These are phyloP conservation scores for Platichthys stellatus DNA, from an alignment of 2,113 vertebrate genomes.

Conservation along the genomic window DNA sequence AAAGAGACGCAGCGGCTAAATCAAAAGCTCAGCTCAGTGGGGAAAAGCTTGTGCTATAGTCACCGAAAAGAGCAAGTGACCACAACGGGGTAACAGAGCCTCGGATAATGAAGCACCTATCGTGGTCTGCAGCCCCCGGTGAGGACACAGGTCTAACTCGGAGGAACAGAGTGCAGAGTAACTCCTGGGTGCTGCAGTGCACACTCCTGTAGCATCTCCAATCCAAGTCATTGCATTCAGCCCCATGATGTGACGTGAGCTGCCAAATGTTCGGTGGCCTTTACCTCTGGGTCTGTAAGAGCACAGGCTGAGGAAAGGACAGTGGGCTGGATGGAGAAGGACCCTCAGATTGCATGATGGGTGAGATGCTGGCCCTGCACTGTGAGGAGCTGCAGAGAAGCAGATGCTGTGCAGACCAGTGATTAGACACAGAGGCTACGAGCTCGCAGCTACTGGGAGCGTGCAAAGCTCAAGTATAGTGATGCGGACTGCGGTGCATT, in stretches of 20 bases:
- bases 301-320: conserved; percentile 30
- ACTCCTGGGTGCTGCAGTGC: conserved; percentile 63
- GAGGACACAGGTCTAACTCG: conserved; percentile 21
- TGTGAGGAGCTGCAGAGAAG: conserved; percentile 26
- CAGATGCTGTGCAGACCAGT: conserved; percentile 28
- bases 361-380: conserved; percentile 50
- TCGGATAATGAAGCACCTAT: conserved; percentile 9
- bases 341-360: conserved; percentile 50
- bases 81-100: neutral
- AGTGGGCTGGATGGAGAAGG: conserved; percentile 15
- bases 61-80: neutral
- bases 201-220: conserved; percentile 45
- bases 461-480: conserved; percentile 57
- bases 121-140: conserved; percentile 26
- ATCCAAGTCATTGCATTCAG: conserved; percentile 35
- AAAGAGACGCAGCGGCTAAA: conserved; percentile 27
- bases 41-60: conserved; percentile 10
- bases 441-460: conserved; percentile 34
- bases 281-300: conserved; percentile 33
- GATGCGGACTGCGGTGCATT: conserved; percentile 81
- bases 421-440: conserved; percentile 24
- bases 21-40: conserved; percentile 38
- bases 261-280: conserved; percentile 49
- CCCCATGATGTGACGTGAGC: conserved; percentile 45
- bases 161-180: conserved; percentile 14